A percentile compares a stretch with the other conserved stretches of the same genome.
phyloP scores from a whole-genome alignment of 2,113 vertebrate species.

The Corvus moneduloides region DNA sequence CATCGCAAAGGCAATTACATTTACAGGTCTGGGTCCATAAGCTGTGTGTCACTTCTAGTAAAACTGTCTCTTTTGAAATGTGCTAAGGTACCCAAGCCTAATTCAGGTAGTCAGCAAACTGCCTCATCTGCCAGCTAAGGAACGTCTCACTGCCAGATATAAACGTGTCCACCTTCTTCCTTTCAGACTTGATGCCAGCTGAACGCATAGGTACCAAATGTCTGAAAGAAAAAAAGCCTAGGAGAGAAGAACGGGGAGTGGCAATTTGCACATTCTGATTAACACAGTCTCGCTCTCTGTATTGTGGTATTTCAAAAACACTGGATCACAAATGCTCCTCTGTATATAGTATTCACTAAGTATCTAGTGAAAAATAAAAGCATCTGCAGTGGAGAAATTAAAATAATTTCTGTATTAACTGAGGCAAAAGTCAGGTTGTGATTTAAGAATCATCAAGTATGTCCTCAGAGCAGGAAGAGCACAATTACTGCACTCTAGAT shows the following conservation, averaged over 20 bases:
- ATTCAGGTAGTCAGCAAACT: slow-evolving; percentile 52
- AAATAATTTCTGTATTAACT: slow-evolving; percentile 3
- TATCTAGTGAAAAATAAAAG: not conserved
- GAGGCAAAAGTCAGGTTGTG: not conserved
- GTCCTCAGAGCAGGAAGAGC: not conserved
- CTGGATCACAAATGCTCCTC: not conserved
- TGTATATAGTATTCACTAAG: not conserved
- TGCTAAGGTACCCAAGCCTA: slow-evolving; percentile 13
- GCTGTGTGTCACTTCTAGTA: slow-evolving; percentile 31
- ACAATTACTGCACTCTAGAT: slow-evolving; percentile 11
- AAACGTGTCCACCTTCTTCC: not conserved
- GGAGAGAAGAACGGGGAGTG: rapidly evolving
- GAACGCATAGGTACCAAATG: not conserved
- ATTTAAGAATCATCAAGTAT: slow-evolving; percentile 15
- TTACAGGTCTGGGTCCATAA: slow-evolving; percentile 27
- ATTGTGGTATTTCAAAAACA: not conserved
- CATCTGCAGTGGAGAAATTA: not conserved
- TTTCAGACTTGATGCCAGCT: not conserved
- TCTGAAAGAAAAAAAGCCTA: not conserved
- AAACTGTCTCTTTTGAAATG: slow-evolving; percentile 28
- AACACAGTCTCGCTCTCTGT: not conserved
- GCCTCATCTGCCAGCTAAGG: slow-evolving; percentile 14
- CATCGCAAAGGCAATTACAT: slow-evolving; percentile 22
- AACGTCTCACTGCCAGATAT: not conserved
- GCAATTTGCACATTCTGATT: not conserved